Conservation (phyloP, 2,113 vertebrate genomes). For the Brachionichthys hirsutus region DNA sequence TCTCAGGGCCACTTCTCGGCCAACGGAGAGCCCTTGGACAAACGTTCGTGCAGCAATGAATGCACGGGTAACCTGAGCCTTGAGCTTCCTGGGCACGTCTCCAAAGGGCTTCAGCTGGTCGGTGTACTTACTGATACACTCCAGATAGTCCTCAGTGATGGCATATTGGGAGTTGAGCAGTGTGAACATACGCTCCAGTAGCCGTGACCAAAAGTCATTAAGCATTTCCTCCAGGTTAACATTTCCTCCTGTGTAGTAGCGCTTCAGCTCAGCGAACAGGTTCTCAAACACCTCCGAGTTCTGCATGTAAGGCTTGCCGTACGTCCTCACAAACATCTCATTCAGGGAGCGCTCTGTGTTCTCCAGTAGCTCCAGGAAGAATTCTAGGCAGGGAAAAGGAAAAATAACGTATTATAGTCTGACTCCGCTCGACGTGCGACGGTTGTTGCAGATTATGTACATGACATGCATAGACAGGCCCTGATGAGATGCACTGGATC, state of each 20-base stretch:
- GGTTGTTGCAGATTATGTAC: not conserved
- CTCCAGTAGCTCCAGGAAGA: constrained; percentile 95
- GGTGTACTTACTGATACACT: constrained; percentile 95
- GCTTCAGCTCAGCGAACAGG: constrained; percentile 92
- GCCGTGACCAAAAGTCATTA: constrained; percentile 94
- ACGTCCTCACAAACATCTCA: constrained; percentile 92
- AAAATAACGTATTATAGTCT: constrained; percentile 60
- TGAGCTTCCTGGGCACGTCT: constrained; percentile 93
- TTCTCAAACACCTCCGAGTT: constrained; percentile 98
- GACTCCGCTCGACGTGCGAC: constrained; percentile 67
- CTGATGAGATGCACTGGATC: constrained; percentile 2
- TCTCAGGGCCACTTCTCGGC: constrained; percentile 92
- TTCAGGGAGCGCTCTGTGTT: constrained; percentile 93
- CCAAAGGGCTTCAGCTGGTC: constrained; percentile 97
- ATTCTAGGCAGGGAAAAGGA: constrained; percentile 80
- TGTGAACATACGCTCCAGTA: constrained; percentile 97
- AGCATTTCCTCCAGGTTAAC: constrained; percentile 97
- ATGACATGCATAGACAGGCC: not conserved
- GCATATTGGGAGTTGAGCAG: constrained; percentile 94
- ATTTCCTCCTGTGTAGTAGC: constrained; percentile 94
- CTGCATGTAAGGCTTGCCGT: constrained; percentile 93
- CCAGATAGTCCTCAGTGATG: constrained; percentile 95
- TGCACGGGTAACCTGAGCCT: constrained; percentile 91
- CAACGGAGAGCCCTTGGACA: constrained; percentile 94
- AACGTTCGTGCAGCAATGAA: constrained; percentile 95